Evolutionary conservation across 2,797 vertebrate genomes (phyloP), one percentile per base, ranked within the genome.

Genomic region (Cichlasoma orientale): DNA sequence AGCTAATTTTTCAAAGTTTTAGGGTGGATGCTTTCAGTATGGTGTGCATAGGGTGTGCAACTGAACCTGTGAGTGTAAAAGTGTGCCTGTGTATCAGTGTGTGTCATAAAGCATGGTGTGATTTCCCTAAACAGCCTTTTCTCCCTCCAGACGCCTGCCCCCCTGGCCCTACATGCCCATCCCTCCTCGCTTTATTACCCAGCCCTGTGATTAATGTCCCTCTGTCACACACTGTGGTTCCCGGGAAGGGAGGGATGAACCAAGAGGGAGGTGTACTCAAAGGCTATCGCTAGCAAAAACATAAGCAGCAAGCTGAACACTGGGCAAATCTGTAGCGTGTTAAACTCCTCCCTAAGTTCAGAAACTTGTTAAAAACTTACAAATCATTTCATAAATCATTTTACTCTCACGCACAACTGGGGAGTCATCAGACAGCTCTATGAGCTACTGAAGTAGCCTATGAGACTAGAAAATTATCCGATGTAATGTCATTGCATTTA

Each of bases 101-200:
- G 90, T 88, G 88, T 87, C 91, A 92, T 91, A 93, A 93, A 92
- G 80, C 88, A 89, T 52, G 56, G 83, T 85, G 88, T 94, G 88
- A 93, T 94, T 94, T 94, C 92, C 94, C 94, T 93, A 93, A 94
- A 92, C 92, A 92, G 82, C 89, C 88, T 85, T 93, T 88, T 88
- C 74, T 89, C 88, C 87, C 89, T 87, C 82, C 71, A 89, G 90
- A 90, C 82, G 63, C 90, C 87, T 90, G 86, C 87, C 88, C 90
- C 87, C 77, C 79, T 85, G 90, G 87, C 89, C 79, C 82, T 84
- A 88, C 90, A 83, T 91, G 91, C 89, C 88, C 89, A 88, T 91
- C 91, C 89, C 89, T 91, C 85, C 90, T 90, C 78, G 81, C 92
- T 93, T 94, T 92, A 93, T 93, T 93, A 92, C 93, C 86, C 86